Conservation (phyloP, 2,888 invertebrate species). For the Malacosoma neustria region DNA sequence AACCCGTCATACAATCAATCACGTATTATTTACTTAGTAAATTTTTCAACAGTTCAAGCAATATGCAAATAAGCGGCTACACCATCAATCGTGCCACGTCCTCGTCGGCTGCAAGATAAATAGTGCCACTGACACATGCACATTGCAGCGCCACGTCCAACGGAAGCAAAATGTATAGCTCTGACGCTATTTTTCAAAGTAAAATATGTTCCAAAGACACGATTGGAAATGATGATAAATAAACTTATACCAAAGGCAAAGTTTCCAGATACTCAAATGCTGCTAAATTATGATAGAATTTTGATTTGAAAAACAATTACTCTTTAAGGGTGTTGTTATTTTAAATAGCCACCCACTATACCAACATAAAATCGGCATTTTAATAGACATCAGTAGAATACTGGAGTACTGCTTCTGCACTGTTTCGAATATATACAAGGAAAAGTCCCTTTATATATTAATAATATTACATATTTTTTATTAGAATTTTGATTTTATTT, state of each 20-base stretch:
- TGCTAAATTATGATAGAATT: too few relatives aligned
- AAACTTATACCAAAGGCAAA: too few relatives aligned
- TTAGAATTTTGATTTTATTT: too few relatives aligned
- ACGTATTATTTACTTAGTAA: neutral
- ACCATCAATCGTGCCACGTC: slow-evolving; percentile 35
- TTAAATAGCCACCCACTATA: too few relatives aligned
- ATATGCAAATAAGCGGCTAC: slow-evolving; percentile 43
- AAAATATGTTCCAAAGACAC: neutral
- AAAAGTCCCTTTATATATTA: too few relatives aligned
- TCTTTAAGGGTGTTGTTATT: too few relatives aligned
- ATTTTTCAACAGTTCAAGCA: slow-evolving; percentile 18
- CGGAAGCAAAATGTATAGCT: slow-evolving; percentile 6
- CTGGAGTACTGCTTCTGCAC: neutral
- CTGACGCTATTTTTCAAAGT: neutral
- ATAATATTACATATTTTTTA: too few relatives aligned
- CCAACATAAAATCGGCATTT: neutral
- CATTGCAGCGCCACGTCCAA: slow-evolving; percentile 20
- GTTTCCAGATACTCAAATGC: too few relatives aligned
- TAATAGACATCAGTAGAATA: neutral
- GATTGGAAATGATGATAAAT: too few relatives aligned
- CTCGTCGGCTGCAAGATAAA: slow-evolving; percentile 42
- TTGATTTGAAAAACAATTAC: too few relatives aligned
- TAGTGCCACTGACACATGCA: slow-evolving; percentile 35
- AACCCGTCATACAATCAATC: too few relatives aligned
- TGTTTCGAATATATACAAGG: neutral